Conservation (phyloP, 2,888 invertebrate genomes). For the Cantharis nigra region DNA sequence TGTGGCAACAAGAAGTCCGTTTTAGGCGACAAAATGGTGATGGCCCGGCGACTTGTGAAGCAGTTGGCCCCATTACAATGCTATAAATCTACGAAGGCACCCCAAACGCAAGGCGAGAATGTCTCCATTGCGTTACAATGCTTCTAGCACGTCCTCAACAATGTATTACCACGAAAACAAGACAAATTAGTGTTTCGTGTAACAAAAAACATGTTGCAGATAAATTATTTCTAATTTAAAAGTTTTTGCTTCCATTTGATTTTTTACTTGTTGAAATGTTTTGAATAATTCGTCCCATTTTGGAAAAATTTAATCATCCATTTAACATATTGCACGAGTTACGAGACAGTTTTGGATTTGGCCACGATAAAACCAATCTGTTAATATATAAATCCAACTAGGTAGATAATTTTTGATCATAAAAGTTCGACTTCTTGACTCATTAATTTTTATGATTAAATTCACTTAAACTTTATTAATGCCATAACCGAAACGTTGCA, state of each 20-base stretch:
- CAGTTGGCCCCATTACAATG: conserved; percentile 67
- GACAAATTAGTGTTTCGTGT: conserved; percentile 46
- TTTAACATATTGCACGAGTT: not conserved
- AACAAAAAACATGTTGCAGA: conserved; percentile 13
- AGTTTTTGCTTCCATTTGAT: not conserved
- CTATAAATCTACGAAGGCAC: conserved; percentile 61
- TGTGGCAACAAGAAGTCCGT: conserved; percentile 54
- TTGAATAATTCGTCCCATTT: not conserved
- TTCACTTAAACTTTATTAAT: not conserved
- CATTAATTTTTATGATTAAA: not conserved
- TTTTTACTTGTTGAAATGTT: not conserved
- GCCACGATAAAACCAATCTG: not conserved
- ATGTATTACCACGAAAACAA: conserved; percentile 48
- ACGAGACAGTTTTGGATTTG: not conserved
- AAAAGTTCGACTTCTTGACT: not conserved
- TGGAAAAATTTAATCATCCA: not conserved
- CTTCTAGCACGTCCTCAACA: conserved; percentile 47
- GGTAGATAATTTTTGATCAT: not conserved
- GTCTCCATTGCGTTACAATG: conserved; percentile 46
- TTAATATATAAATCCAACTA: not conserved
- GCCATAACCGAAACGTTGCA: not conserved
- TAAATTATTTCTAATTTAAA: conserved; percentile 2
- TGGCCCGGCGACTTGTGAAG: conserved; percentile 65
- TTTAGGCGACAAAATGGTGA: conserved; percentile 63
- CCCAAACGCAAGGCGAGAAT: conserved; percentile 45